A percentile compares a stretch with the other conserved stretches of the same genome.
These are phyloP conservation scores for Philaenus spumarius DNA, from an alignment of 1,140 invertebrate species.

Conservation along the genomic window DNA sequence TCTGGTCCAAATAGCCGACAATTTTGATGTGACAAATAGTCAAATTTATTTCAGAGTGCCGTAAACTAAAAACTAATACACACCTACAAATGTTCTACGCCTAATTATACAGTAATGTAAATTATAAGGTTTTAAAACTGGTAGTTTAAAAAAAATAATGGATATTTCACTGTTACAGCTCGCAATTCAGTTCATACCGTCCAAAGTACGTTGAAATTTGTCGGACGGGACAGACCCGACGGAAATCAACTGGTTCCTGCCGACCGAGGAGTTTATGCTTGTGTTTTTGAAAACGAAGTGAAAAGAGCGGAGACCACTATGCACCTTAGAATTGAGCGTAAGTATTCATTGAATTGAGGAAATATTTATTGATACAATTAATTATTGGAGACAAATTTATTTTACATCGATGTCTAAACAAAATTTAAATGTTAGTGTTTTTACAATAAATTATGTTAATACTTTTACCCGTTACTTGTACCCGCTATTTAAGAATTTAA, in stretches of 20 bases:
- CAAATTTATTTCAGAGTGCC: no score
- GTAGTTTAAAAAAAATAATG: no score
- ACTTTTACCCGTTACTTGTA: no score
- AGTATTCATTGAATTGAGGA: conserved; percentile 40
- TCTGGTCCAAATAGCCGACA: no score
- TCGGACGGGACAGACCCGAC: conserved; percentile 62
- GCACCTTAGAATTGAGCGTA: conserved; percentile 84
- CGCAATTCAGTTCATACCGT: conserved; percentile 63
- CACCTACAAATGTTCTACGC: no score
- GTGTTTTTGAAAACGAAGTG: conserved; percentile 83
- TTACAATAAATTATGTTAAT: not conserved
- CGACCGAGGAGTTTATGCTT: conserved; percentile 81
- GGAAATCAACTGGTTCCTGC: conserved; percentile 69
- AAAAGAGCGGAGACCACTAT: conserved; percentile 77
- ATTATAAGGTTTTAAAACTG: no score
- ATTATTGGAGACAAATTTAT: not conserved
- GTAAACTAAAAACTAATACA: no score
- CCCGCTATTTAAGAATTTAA: no score
- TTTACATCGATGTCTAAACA: not conserved
- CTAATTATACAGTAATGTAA: no score
- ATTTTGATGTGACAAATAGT: no score
- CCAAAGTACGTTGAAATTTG: conserved; percentile 73
- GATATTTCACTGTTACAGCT: conserved; percentile 17
- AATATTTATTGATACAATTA: no score
- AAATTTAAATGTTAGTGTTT: not conserved